Conservation (phyloP, 2,113 vertebrate species). For the Abramis brama region DNA sequence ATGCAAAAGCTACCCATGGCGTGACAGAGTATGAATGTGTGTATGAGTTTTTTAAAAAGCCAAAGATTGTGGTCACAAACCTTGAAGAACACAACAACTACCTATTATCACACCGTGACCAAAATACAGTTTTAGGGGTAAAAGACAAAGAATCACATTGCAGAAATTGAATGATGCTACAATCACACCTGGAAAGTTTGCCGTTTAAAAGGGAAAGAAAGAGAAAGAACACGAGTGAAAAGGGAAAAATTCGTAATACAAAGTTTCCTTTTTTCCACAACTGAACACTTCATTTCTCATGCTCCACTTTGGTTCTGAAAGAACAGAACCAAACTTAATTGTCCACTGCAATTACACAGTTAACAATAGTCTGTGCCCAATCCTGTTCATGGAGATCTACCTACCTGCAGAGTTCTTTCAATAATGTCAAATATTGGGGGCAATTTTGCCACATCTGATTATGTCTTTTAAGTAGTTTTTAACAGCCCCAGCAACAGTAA, state of each 20-base stretch:
- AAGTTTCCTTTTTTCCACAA: too few species aligned
- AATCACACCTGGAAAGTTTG: background rate
- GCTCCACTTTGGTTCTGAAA: background rate
- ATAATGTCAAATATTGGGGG: too few species aligned
- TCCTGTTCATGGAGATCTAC: too few species aligned
- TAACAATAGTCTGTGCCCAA: background rate
- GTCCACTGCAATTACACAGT: background rate
- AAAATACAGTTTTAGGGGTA: background rate
- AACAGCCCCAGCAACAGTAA: too few species aligned
- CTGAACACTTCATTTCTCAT: too few species aligned
- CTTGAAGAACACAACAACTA: background rate
- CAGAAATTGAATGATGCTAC: background rate
- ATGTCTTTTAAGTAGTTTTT: too few species aligned
- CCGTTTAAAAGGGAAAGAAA: background rate
- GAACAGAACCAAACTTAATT: background rate
- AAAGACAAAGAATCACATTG: background rate
- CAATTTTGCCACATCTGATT: too few species aligned
- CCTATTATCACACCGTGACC: background rate
- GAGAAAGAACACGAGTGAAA: background rate
- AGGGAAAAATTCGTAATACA: too few species aligned
- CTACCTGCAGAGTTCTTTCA: too few species aligned
- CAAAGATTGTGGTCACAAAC: background rate
- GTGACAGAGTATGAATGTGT: background rate
- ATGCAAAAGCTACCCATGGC: background rate
- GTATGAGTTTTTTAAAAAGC: background rate